Evolutionary conservation across 2,113 vertebrate species (phyloP).

Genomic region (Mesoclemmys tuberculata): DNA sequence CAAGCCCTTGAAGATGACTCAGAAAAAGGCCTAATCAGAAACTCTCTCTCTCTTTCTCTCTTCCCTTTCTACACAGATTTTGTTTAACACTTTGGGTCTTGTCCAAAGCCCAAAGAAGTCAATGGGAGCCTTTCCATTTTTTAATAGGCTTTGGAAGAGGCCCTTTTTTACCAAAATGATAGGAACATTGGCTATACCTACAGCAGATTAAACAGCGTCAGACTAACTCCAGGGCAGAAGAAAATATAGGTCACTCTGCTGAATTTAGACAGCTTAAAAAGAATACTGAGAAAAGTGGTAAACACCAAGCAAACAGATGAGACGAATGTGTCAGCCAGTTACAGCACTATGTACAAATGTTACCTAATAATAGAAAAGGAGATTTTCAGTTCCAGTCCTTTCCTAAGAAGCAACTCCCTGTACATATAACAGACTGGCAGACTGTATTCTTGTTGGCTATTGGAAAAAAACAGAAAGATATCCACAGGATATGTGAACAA

Average conservation of each 20-base stretch:
- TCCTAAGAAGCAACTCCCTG: constrained; percentile 16
- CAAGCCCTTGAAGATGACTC: not conserved
- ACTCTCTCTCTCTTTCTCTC: not conserved
- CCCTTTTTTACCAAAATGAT: constrained; percentile 26
- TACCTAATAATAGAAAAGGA: constrained; percentile 32
- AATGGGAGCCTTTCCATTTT: not conserved
- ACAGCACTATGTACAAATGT: constrained; percentile 34
- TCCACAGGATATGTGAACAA: not conserved
- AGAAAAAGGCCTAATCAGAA: not conserved
- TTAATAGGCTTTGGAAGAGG: not conserved
- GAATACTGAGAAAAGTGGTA: constrained; percentile 27
- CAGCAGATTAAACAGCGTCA: not conserved
- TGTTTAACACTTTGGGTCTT: not conserved
- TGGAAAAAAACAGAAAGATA: constrained; percentile 3
- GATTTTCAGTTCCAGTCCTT: constrained; percentile 8
- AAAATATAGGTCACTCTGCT: constrained; percentile 1
- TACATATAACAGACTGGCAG: not conserved
- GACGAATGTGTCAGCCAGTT: constrained; percentile 35
- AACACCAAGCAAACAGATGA: constrained; percentile 53
- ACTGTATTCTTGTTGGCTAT: not conserved
- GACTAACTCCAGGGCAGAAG: not conserved
- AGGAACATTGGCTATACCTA: constrained; percentile 1
- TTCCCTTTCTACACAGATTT: not conserved
- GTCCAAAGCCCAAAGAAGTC: not conserved
- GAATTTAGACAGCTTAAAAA: not conserved